phyloP scores from a whole-genome alignment of 1,140 invertebrate genomes.

The Chironomus striatipennis region DNA sequence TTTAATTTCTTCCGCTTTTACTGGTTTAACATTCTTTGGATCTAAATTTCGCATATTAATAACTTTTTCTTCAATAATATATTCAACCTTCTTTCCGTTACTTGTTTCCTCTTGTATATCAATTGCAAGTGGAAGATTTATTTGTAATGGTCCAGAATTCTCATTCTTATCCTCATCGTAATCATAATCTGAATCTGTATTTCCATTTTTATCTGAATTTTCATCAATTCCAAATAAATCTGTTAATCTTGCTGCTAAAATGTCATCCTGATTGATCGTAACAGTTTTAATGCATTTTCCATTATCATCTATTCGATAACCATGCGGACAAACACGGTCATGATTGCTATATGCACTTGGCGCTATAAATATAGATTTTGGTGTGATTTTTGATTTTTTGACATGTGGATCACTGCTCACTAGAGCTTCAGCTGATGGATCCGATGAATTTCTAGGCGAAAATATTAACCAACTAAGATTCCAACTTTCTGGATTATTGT shows the following conservation, averaged over 20 bases:
- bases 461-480: neutral
- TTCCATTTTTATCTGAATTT: neutral
- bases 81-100: neutral
- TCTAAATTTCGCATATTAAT: slow-evolving; percentile 2
- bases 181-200: slow-evolving; percentile 11
- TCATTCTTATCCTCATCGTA: slow-evolving; percentile 6
- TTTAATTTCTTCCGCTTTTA: neutral
- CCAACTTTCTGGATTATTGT: slow-evolving; percentile 15
- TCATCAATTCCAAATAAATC: neutral
- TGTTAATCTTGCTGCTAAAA: neutral
- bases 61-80: slow-evolving; percentile 17
- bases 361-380: slow-evolving; percentile 16
- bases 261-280: slow-evolving; percentile 3
- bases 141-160: slow-evolving; percentile 1
- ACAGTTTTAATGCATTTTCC: slow-evolving; percentile 16
- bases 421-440: neutral
- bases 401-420: slow-evolving; percentile 2
- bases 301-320: slow-evolving; percentile 15
- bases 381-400: slow-evolving; percentile 2
- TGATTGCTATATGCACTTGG: neutral
- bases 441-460: neutral
- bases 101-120: neutral
- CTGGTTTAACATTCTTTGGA: neutral
- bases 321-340: neutral
- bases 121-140: neutral